Percentiles rank a stretch among this genome's conserved stretches.
phyloP scores from a whole-genome alignment of 2,797 vertebrate genomes.

The Scolopax rusticola region DNA sequence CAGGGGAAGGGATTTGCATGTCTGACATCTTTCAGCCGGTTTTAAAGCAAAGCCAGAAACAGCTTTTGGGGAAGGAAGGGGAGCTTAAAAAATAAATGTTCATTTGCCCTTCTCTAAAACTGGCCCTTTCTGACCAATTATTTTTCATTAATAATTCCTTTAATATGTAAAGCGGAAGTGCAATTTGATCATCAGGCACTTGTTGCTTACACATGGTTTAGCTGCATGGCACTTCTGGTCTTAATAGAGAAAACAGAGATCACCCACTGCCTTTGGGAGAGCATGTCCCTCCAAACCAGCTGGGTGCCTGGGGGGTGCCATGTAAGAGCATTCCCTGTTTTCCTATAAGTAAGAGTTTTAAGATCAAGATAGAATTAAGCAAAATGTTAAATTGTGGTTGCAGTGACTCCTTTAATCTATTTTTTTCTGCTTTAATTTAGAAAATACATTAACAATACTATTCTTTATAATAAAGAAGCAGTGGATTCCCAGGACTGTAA shows the following conservation, averaged over 20 bases:
- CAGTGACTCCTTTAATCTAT: background rate
- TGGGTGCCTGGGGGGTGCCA: background rate
- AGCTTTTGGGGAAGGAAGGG: background rate
- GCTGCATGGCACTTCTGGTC: background rate
- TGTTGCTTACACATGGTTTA: background rate
- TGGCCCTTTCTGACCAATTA: background rate
- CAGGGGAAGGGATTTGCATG: background rate
- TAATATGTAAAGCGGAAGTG: background rate
- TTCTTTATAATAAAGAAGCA: background rate
- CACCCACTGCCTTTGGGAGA: background rate
- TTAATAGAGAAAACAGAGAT: background rate
- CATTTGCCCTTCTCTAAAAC: background rate
- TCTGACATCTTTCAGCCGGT: constrained; percentile 25
- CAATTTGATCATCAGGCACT: background rate
- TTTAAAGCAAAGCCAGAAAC: constrained; percentile 18
- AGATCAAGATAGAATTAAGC: background rate
- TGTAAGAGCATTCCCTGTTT: background rate
- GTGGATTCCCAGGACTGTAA: background rate
- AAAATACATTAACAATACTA: background rate
- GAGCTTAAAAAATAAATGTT: background rate
- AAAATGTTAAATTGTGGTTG: background rate
- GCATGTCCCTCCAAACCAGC: background rate
- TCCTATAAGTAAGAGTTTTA: background rate
- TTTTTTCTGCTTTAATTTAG: background rate
- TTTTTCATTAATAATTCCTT: background rate